These are phyloP conservation scores for Plusia festucae DNA, from an alignment of 2,888 invertebrate genomes.

Conservation along the genomic window DNA sequence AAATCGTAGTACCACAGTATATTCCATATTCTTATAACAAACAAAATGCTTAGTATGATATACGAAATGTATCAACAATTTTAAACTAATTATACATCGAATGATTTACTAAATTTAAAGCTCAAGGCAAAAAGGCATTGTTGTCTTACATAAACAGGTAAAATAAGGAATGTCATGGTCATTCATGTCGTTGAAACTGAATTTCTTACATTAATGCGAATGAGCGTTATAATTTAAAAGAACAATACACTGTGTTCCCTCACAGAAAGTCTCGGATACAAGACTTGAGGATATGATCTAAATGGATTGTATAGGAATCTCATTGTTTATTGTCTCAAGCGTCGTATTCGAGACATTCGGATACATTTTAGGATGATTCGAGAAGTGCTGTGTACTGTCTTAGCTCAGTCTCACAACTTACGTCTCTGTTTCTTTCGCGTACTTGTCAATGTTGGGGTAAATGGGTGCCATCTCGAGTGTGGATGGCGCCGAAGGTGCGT, in stretches of 20 bases:
- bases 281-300: conserved; percentile 38
- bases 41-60: conserved; percentile 42
- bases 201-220: conserved; percentile 59
- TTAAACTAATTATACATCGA: conserved; percentile 53
- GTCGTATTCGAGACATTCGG: conserved; percentile 48
- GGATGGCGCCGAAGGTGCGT: conserved; percentile 95
- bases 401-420: conserved; percentile 80
- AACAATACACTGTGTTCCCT: conserved; percentile 47
- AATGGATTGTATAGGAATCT: conserved; percentile 55
- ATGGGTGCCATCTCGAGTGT: conserved; percentile 96
- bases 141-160: conserved; percentile 60
- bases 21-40: conserved; percentile 47
- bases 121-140: conserved; percentile 60
- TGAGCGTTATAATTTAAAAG: conserved; percentile 54
- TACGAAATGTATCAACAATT: conserved; percentile 50
- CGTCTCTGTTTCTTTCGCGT: conserved; percentile 95
- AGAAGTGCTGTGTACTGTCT: conserved; percentile 54
- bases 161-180: conserved; percentile 67
- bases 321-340: conserved; percentile 33
- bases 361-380: conserved; percentile 29
- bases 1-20: conserved; percentile 46
- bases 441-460: conserved; percentile 94
- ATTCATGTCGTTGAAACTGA: conserved; percentile 59
- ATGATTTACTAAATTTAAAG: conserved; percentile 58
- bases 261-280: conserved; percentile 45